Base-by-base conservation (phyloP, 2,888 invertebrate genomes). In the Standfussiana lucernea region DNA sequence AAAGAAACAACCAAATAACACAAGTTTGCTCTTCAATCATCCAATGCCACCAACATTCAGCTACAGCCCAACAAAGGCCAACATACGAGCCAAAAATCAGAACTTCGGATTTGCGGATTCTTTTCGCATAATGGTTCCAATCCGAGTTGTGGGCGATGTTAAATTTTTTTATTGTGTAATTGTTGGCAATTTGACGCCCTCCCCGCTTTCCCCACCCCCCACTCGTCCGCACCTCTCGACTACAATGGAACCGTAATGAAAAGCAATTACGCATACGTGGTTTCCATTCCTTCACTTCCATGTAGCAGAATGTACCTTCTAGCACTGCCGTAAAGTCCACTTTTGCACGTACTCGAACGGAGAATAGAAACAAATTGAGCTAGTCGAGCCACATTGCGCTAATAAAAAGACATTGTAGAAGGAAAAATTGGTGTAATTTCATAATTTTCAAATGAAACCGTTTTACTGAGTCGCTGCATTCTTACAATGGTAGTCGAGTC, bases 191-290 rank as follows among this genome's bases (percentile, higher is more conserved):
- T 95, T 94, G 89, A 79, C 84, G 64, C 84, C 86, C 87, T 89
- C 87, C 85, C 85, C 84, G 80, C 75, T 76, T 72, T 56, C 86
- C 81, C 61, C 80, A 75, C 75, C 87, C 86, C 76, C 77, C 75
- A 76, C 81, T 84, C 87, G 86, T 86, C 88, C 88, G 87, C 90
- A 81, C 89, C 92, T 89, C 90, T 90, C 90, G 92, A 94, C 93
- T 93, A 94, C 94, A 94, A 95, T 95, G 92, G 95, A 87, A 89
- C 88, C 93, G 95, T 96, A 96, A 96, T 96, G 96, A 96, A 96
- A 94, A 95, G 96, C 96, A 96, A 96, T 96, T 96, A 96, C 96
- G 92, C 95, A 96, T 96, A 96, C 96, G 96, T 96, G 96, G 95
- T 93, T 92, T 92, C 92, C 94, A 92, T 93, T 89, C 91, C 88